Evolutionary conservation across 2,888 invertebrate species (phyloP), one percentile per base, ranked within the genome.

Genomic region (Drosophila kambysellisi): DNA sequence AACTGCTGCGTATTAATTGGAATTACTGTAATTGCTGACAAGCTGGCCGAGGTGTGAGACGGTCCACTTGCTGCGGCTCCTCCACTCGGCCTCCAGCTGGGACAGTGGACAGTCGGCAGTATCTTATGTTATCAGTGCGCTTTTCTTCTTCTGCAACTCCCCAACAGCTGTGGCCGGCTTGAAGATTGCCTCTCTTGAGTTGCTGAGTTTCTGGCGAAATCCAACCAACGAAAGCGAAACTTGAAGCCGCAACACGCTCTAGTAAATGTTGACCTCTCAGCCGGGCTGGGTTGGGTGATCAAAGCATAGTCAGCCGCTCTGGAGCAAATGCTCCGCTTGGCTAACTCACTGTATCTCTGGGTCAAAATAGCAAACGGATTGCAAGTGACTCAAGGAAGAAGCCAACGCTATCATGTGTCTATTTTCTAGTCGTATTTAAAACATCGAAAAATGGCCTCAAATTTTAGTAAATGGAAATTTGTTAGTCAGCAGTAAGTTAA

Each of bases 1-100:
- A 64, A 63, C 83, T 81, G 67, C 81, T 72, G 74, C 77, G 79
- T 88, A 88, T 88, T 89, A 89, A 83, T 87, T 87, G 87, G 80
- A 87, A 85, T 82, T 82, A 87, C 82, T 78, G 74, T 74, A 83
- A 84, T 84, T 83, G 83, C 74, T 76, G 74, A 78, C 78, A 81
- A 82, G 74, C 70, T 64, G 70, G 54, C 52, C 67, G 67, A 82
- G 74, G 83, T 82, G 83, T 82, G 77, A 82, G 82, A 20, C 54
- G 48, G 17, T 76, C 51, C 74, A 69, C 65, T 41, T 62, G 43
- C 25, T 17, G 32, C 33, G 25, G 33, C 25, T 56, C 12, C 37
- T 3, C 17, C 3, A 43, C 15, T n/a, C 20, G 54, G 30, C 48
- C 17, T 25, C 33, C 33, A 35, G 50, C 20, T 39, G 54, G 52